phyloP scores from a whole-genome alignment of 2,797 vertebrate genomes.

The Chelon labrosus region DNA sequence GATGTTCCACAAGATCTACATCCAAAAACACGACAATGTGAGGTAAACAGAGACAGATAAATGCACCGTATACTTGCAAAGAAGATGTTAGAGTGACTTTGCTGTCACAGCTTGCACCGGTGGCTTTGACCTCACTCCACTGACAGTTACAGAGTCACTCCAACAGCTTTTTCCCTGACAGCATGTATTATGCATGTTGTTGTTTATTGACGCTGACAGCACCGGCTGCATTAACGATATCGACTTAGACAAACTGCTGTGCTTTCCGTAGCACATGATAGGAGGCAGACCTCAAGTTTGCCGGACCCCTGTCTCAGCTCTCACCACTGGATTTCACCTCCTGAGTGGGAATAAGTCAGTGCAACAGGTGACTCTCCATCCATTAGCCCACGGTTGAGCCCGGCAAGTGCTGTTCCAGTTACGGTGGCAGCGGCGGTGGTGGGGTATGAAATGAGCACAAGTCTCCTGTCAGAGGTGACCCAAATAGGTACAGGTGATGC shows the following conservation, averaged over 20 bases:
- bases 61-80: conserved; percentile 3
- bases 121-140: conserved; percentile 44
- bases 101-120: conserved; percentile 20
- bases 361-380: conserved; percentile 31
- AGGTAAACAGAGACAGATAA: conserved; percentile 84
- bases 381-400: conserved; percentile 17
- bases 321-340: conserved; percentile 36
- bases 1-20: conserved; percentile 99
- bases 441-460: conserved; percentile 32
- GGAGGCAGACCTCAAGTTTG: conserved; percentile 39
- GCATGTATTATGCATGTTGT: conserved; percentile 72
- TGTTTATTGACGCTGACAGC: conserved; percentile 70
- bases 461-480: conserved; percentile 58
- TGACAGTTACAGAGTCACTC: conserved; percentile 62
- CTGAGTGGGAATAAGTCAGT: conserved; percentile 27
- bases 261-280: conserved; percentile 55
- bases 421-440: neutral
- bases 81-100: conserved; percentile 15
- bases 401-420: conserved; percentile 31
- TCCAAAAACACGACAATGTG: conserved; percentile 99
- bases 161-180: conserved; percentile 61
- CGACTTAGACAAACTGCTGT: conserved; percentile 52
- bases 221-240: conserved; percentile 53
- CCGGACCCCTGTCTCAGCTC: conserved; percentile 28
- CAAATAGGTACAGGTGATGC: conserved; percentile 59